A percentile compares a stretch with the other conserved stretches of the same genome.
Evolutionary conservation across 2,797 vertebrate species (phyloP).

Genomic region (Pipistrellus nathusii): DNA sequence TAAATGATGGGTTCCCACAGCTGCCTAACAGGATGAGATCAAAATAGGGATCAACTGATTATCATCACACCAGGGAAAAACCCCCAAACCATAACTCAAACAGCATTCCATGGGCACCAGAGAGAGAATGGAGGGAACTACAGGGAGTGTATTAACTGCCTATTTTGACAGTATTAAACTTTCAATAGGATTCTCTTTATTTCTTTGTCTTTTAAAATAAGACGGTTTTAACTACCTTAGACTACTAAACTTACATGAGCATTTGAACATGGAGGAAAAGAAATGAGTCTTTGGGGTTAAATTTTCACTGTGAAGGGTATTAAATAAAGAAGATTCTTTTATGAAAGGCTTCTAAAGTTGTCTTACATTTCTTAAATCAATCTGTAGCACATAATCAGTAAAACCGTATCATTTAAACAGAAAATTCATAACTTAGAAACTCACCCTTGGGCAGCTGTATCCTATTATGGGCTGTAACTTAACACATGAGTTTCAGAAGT

Average conservation of each 20-base stretch:
- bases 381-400: conserved; percentile 88
- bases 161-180: conserved; percentile 72
- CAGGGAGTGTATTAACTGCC: not conserved
- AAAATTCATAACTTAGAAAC: conserved; percentile 84
- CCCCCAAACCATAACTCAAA: conserved; percentile 46
- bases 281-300: conserved; percentile 81
- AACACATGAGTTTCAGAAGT: conserved; percentile 85
- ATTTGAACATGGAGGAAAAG: conserved; percentile 76
- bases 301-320: conserved; percentile 83
- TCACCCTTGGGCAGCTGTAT: conserved; percentile 86
- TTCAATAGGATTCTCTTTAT: conserved; percentile 18
- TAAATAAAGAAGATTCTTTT: conserved; percentile 85
- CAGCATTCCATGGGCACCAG: conserved; percentile 57
- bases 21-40: conserved; percentile 55
- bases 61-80: not conserved
- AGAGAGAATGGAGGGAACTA: conserved; percentile 35
- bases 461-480: conserved; percentile 86
- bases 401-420: conserved; percentile 88
- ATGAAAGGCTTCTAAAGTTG: conserved; percentile 87
- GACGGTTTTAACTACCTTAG: conserved; percentile 78
- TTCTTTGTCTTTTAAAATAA: conserved; percentile 69
- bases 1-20: conserved; percentile 61
- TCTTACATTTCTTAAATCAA: conserved; percentile 88
- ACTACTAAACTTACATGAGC: conserved; percentile 73
- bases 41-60: conserved; percentile 70